phyloP scores from a whole-genome alignment of 2,888 invertebrate genomes.

The Aphrophora alni region DNA sequence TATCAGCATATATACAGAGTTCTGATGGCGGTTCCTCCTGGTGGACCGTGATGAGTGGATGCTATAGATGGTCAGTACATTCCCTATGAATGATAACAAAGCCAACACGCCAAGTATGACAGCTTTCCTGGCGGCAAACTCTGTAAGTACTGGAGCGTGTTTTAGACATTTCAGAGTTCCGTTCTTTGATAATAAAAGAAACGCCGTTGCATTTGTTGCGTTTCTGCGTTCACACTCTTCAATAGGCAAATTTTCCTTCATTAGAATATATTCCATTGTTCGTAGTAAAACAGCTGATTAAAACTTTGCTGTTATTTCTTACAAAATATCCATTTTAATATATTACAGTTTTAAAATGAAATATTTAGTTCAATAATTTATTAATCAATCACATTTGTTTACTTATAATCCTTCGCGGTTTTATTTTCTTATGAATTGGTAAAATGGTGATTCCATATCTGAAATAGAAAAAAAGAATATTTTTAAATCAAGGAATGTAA shows the following conservation, averaged over 20 bases:
- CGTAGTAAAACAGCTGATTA: too few species aligned
- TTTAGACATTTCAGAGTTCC: not conserved
- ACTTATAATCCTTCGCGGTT: too few species aligned
- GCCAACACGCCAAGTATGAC: constrained; percentile 74
- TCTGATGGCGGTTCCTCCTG: constrained; percentile 43
- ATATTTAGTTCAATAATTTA: too few species aligned
- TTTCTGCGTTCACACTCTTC: not conserved
- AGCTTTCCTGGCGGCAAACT: constrained; percentile 61
- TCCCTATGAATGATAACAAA: constrained; percentile 74
- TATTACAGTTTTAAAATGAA: too few species aligned
- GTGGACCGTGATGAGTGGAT: constrained; percentile 62
- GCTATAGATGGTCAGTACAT: constrained; percentile 77
- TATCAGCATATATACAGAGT: constrained; percentile 73
- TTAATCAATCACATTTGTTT: too few species aligned
- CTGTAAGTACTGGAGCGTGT: not conserved
- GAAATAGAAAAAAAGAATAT: too few species aligned
- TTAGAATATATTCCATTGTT: too few species aligned
- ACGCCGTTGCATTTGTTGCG: not conserved
- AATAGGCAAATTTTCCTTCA: not conserved
- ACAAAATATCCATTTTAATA: too few species aligned
- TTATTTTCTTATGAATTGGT: too few species aligned
- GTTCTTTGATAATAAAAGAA: not conserved
- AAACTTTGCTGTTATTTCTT: too few species aligned
- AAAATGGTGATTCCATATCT: too few species aligned
- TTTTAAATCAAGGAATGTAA: too few species aligned